Evolutionary conservation across 2,113 vertebrate species (phyloP), one percentile per base, ranked within the genome.

Genomic region (Paracanthobrama guichenoti): DNA sequence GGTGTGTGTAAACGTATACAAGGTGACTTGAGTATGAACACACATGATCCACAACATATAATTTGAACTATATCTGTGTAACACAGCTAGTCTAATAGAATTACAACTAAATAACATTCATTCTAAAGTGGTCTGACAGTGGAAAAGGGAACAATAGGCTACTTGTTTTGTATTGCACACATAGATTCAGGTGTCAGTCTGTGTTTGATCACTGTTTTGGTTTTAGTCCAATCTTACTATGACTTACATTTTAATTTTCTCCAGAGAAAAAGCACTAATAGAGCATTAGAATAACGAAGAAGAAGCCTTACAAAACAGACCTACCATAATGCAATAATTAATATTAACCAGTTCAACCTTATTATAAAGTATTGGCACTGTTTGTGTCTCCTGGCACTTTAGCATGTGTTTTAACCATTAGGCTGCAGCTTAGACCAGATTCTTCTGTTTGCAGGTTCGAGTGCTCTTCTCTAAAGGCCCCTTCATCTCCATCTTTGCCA

Each of bases 391-490:
- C 46, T 13, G 46, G 46, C 11, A 48, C 46, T 48, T 46, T 53
- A 53, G 50, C 16, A 53, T 39, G 31, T 6, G 8, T 10, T 69
- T 28, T 1, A 69, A 69, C 10, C 20, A 10, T 20, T 69, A 10
- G 39, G 13, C 6, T 74, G 2, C 0, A 48, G 39, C 10, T 44
- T 72, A 7, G 69, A 44, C 22, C 22, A 14, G 71, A 48, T 26
- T 35, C 84, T 88, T 42, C 90, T 84, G 73, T 0, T 77, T 83
- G 12, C 88, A 99, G 98, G 97, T 99, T 24, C 93, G 98, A 86
- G 94, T 99, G 72, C 91, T 99, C 80, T 99, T 99, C 92, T 99
- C 98, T 8, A 99, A 99, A 91, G 98, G 97, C 18, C 98, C 98
- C 0, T 99, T 99, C 86, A 99, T 99, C 88, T 97, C 98, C 85